These are phyloP conservation scores for Dinothrombium tinctorium DNA, from an alignment of 1,140 invertebrate genomes.

Conservation along the genomic window DNA sequence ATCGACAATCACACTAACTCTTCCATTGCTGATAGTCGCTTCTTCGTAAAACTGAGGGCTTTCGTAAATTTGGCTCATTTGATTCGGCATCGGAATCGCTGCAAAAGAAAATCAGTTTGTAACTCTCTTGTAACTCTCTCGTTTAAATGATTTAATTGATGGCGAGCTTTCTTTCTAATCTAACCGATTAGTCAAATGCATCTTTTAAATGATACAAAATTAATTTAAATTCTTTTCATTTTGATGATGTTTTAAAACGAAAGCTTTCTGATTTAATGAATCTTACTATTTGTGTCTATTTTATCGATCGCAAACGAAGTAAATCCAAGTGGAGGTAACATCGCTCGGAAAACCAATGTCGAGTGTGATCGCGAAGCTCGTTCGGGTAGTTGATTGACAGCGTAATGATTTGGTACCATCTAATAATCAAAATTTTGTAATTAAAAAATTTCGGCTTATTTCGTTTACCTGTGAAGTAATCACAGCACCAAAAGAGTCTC, in stretches of 20 bases:
- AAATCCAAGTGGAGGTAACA: slow-evolving; percentile 25
- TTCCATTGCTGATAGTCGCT: slow-evolving; percentile 5
- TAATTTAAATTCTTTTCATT: too few species aligned
- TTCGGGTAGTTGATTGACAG: not conserved
- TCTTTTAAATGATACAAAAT: too few species aligned
- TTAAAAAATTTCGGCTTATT: not conserved
- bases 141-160: too few species aligned
- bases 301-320: slow-evolving; percentile 19
- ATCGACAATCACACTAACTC: slow-evolving; percentile 17
- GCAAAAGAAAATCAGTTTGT: too few species aligned
- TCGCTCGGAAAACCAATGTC: slow-evolving; percentile 20
- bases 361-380: not conserved
- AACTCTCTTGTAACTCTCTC: too few species aligned
- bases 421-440: slow-evolving; percentile 7
- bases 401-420: slow-evolving; percentile 16
- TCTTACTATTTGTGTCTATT: not conserved
- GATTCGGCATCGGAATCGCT: too few species aligned
- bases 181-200: too few species aligned
- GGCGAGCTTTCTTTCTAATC: too few species aligned
- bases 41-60: too few species aligned
- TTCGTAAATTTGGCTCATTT: too few species aligned
- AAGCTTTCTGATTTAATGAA: too few species aligned
- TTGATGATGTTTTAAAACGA: too few species aligned
- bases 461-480: slow-evolving; percentile 8
- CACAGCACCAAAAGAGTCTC: slow-evolving; percentile 28